Conservation (phyloP, 1,140 invertebrate genomes). For the Drosophila biarmipes region DNA sequence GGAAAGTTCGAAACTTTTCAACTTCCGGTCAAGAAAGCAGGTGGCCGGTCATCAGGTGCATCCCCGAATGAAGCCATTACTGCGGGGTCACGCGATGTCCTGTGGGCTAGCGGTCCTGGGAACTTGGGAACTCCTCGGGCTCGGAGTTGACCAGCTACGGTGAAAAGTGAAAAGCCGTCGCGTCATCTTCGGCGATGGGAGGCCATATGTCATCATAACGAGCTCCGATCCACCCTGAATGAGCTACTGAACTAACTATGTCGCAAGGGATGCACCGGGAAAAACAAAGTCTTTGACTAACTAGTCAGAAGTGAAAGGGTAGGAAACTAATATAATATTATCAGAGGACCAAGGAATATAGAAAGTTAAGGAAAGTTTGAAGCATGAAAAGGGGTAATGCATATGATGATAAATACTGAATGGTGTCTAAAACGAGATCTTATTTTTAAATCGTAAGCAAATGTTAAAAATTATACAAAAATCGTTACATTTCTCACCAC, state of each 20-base stretch:
- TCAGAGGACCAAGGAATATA: no score
- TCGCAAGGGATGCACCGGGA: neutral
- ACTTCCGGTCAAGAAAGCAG: conserved; percentile 82
- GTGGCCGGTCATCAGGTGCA: conserved; percentile 79
- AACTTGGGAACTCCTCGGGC: conserved; percentile 56
- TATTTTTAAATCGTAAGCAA: no score
- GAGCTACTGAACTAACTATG: conserved; percentile 32
- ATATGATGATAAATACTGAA: no score
- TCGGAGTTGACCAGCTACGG: conserved; percentile 47
- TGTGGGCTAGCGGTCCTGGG: conserved; percentile 46
- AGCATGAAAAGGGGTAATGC: no score
- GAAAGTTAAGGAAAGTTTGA: no score
- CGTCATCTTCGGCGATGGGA: conserved; percentile 57
- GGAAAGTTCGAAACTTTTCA: conserved; percentile 80
- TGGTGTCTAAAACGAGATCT: no score
- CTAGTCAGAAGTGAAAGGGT: no score
- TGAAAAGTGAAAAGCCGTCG: conserved; percentile 75
- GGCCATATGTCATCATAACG: conserved; percentile 83
- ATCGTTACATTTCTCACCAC: conserved; percentile 3
- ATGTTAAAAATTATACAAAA: neutral
- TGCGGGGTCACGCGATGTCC: conserved; percentile 57
- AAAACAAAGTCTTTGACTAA: no score
- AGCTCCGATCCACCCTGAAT: conserved; percentile 49
- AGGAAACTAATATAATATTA: no score
- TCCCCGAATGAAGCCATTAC: conserved; percentile 76